Evolutionary conservation across 1,140 invertebrate species (phyloP), one percentile per base, ranked within the genome.

Genomic region (Ceratoteleas bidentatus): DNA sequence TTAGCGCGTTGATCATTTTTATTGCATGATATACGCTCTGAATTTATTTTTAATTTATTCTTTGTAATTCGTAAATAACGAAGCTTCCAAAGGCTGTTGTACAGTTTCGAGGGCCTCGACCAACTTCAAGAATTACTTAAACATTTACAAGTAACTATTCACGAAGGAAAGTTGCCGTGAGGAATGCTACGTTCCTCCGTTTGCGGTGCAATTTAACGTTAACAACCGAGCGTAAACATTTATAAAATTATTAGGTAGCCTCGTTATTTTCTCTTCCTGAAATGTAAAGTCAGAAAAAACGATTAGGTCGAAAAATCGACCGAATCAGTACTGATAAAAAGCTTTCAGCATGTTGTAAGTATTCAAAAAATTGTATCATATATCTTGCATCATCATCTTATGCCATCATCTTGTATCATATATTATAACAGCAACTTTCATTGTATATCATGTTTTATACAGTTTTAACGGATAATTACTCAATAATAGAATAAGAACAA

Each of bases 41-140:
- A n/a, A 47, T 14, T n/a, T 13, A 13, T 47, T 47, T 14, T 47
- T 60, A 47, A 47, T 16, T n/a, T 0, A 9, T 57, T 57, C 14
- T 40, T 40, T 11, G 10, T 43, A 24, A 43, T 58, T 13, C 6
- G 32, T 24, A 58, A 58, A 24, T 13, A 56, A 8, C 7, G 43
- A 61, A 61, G 49, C 43, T 61, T 52, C 8, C n/a, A 47, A 47
- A 47, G 10, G 13, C 40, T 1, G 11, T 5, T 34, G 14, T 50
- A 13, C 14, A 15, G 9, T 15, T 62, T 45, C 10, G 6, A 15
- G 8, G 9, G 34, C 52, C 61, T 65, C 50, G 2, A n/a, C 36
- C 13, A 65, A 65, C 47, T 65, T 65, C 11, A 49, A 52, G 49
- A 65, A 53, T 53, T 6, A 53, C 36, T 53, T 65, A 65, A 62